These are phyloP conservation scores for Gymnorhina tibicen DNA, from an alignment of 2,113 vertebrate genomes.

Conservation along the genomic window DNA sequence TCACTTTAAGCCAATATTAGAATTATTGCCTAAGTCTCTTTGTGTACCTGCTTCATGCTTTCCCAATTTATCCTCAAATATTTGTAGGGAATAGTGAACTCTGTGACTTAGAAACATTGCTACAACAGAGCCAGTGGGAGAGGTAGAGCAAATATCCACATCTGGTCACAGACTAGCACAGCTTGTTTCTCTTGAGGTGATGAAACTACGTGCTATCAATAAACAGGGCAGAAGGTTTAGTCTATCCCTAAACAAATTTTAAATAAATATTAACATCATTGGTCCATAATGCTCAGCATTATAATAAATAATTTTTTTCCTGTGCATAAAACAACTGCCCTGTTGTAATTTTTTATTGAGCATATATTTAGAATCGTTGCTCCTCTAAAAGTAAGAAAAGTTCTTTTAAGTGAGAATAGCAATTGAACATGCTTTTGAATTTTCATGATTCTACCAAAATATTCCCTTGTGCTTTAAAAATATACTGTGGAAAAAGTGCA, in stretches of 20 bases:
- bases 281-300: background rate
- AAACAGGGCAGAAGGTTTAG: conserved; percentile 43
- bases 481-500: background rate
- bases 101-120: background rate
- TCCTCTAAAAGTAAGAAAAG: background rate
- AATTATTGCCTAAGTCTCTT: background rate
- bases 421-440: background rate
- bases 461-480: background rate
- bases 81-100: background rate
- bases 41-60: background rate
- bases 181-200: conserved; percentile 31
- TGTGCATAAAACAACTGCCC: background rate
- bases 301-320: background rate
- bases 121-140: background rate
- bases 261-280: background rate
- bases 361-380: background rate
- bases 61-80: conserved; percentile 16
- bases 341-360: background rate
- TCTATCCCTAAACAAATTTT: conserved; percentile 31
- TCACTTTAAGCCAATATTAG: background rate
- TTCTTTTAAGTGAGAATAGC: background rate
- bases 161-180: background rate
- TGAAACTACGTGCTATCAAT: background rate
- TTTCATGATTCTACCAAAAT: background rate
- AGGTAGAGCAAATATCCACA: background rate